Base-by-base conservation (phyloP, 2,113 vertebrate genomes). In the Psilopogon haemacephalus region DNA sequence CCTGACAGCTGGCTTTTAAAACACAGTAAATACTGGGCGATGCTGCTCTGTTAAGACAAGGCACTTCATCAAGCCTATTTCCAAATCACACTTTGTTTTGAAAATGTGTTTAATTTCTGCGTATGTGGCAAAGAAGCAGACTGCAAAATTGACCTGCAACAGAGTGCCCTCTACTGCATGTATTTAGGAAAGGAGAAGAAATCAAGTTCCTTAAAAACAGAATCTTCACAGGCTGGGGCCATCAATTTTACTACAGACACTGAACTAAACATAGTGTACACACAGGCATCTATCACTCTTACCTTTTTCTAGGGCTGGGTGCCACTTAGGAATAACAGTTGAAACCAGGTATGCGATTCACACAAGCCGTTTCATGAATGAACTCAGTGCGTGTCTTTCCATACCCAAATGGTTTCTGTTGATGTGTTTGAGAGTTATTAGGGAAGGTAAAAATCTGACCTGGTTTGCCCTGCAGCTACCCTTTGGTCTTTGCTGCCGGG, bases 161-260 rank as follows among this genome's bases (percentile, higher is more conserved):
- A 95, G 71, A 97, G 95, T 96, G 97, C 97, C 97, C 97, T 97
- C 97, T 98, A 90, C 93, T 97, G 97, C 80, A 84, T 59, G 37
- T 30, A 91, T 15, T 87, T 75, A 84, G 89, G 52, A 96, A 97
- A 96, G 74, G 64, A 95, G 95, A 95, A 84, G 40, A 69, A 63
- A 85, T 35, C 10, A 42, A 68, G 40, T 27, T 59, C 28, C 59
- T 74, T 58, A 42, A 69, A 77, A 64, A 56, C 8, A 40, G 54
- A 84, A 56, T 18, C 32, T 74, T 67, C 10, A 15, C 5, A 3
- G 0, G 11, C n/a, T 77, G 20, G 78, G 48, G 19, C 20, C 38
- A 79, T 24, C n/a, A 78, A 10, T 44, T 44, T 16, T 60, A 30
- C 38, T 52, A 59, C 58, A n/a, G 15, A 26, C 24, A 13, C 4